Percentiles rank a stretch among this genome's conserved stretches.
Evolutionary conservation across 2,797 vertebrate genomes (phyloP).

Genomic region (Tapera naevia): DNA sequence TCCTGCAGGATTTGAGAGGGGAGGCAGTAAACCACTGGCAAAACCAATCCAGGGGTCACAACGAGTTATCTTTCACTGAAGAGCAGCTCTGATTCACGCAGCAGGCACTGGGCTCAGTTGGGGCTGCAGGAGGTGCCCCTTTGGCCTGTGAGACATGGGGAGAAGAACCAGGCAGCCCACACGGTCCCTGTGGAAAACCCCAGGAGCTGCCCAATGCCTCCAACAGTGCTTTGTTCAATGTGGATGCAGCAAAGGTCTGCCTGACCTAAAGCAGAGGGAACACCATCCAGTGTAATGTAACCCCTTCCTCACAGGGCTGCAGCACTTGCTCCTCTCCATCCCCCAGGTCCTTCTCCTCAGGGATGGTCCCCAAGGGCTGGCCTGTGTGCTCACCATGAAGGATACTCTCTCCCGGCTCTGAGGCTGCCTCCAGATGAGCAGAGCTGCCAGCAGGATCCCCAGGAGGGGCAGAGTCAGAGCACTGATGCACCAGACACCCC

Average conservation of each 20-base stretch:
- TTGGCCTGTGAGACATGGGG: accelerated
- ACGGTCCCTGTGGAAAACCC: background rate
- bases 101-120: background rate
- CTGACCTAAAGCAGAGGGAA: background rate
- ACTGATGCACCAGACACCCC: slow-evolving; percentile 76
- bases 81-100: background rate
- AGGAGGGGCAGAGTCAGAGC: slow-evolving; percentile 70
- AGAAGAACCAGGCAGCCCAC: background rate
- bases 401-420: slow-evolving; percentile 79
- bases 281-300: accelerated
- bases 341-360: background rate
- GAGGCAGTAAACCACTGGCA: background rate
- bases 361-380: accelerated
- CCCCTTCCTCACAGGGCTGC: background rate
- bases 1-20: background rate
- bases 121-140: background rate
- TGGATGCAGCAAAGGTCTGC: background rate
- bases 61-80: background rate
- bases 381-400: slow-evolving; percentile 80
- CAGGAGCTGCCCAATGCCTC: background rate
- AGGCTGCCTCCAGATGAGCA: slow-evolving; percentile 84
- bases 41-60: background rate
- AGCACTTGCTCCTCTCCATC: background rate
- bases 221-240: background rate
- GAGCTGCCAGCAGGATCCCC: slow-evolving; percentile 59